Evolutionary conservation across 2,113 vertebrate genomes (phyloP), one percentile per base, ranked within the genome.

Genomic region (Scalopus aquaticus): DNA sequence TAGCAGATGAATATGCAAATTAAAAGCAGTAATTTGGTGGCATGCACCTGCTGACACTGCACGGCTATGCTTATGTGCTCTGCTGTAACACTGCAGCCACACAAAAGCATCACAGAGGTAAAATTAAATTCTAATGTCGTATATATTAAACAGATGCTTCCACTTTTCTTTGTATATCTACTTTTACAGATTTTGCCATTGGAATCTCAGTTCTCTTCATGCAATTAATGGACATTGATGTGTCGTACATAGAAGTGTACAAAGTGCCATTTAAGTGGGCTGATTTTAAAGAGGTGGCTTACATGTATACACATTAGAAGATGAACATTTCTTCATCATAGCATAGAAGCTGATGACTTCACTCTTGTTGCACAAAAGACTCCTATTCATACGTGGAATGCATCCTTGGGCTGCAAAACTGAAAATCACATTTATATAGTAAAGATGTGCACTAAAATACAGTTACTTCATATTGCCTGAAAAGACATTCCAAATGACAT

Each of bases 1-100:
- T 99, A 99, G 99, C 99, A 99, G 99, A 99, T 99, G 99, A 99
- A 99, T 99, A 99, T 99, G 99, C 99, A 99, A 99, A 99, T 99
- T 98, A 99, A 98, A 99, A 98, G 98, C 99, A 98, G 99, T 99
- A 99, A 99, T 99, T 99, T 99, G 99, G 99, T 99, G 99, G 99
- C 99, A 99, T 99, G 99, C 99, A 99, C 99, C 99, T 99, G 99
- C 99, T 99, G 99, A 99, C 99, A 99, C 98, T 98, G 98, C 98
- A 98, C 99, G 98, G 98, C 99, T 99, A 98, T 98, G 99, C 98
- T 99, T 98, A 97, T 98, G 98, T 98, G 98, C 98, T 98, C 98
- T 98, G 98, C 98, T 98, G 98, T 97, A 98, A 98, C 98, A 98
- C 96, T 98, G 98, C 98, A 98, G 98, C 97, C 98, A 98, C 98